Evolutionary conservation across 64 coral and sea anemone genomes (phyloP).

Genomic region (Porites lutea): DNA sequence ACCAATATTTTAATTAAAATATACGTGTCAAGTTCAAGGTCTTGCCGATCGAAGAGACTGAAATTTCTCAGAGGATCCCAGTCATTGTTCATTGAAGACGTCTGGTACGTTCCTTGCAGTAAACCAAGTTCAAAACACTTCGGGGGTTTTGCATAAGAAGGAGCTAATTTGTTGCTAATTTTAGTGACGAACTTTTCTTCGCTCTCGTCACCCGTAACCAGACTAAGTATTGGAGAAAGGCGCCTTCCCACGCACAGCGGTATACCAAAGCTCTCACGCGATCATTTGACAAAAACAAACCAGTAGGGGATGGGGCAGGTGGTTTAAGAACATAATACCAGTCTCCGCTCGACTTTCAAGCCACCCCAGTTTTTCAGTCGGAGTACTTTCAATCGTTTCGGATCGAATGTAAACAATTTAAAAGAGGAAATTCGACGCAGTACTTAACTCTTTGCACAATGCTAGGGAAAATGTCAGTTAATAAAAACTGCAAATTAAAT

Average conservation of each 20-base stretch:
- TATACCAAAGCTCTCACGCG: not conserved
- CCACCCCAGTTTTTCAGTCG: too few species aligned
- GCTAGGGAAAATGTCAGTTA: too few species aligned
- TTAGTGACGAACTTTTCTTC: not conserved
- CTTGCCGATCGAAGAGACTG: not conserved
- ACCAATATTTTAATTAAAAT: not conserved
- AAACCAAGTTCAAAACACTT: not conserved
- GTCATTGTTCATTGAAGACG: not conserved
- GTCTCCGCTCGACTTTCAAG: too few species aligned
- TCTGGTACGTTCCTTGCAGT: not conserved
- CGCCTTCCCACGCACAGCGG: not conserved
- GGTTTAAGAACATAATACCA: not conserved
- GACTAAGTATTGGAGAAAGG: not conserved
- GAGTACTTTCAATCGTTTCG: too few species aligned
- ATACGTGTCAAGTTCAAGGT: not conserved
- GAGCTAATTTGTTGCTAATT: conserved; percentile 9
- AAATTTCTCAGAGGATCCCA: not conserved
- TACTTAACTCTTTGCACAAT: too few species aligned
- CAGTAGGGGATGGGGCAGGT: conserved; percentile 40
- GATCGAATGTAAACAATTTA: too few species aligned
- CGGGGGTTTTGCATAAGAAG: conserved; percentile 1
- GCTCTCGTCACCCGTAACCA: not conserved
- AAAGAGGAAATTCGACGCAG: too few species aligned
- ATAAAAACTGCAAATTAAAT: too few species aligned
- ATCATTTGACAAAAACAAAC: conserved; percentile 31